These are phyloP conservation scores for Trachelipus rathkii DNA, from an alignment of 1,140 invertebrate species.

Conservation along the genomic window DNA sequence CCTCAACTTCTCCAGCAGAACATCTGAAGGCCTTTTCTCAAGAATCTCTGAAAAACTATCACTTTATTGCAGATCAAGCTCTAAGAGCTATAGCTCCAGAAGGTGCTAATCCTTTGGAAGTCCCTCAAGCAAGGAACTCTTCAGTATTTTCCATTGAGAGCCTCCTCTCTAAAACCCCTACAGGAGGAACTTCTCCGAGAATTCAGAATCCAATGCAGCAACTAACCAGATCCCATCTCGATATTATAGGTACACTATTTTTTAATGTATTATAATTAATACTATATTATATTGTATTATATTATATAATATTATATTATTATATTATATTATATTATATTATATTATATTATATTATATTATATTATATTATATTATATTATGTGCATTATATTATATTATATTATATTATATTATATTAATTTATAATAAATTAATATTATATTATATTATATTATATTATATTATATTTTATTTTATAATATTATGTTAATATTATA, in stretches of 20 bases:
- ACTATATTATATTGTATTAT: no score
- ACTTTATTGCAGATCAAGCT: background rate
- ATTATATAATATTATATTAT: no score
- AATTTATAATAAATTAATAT: no score
- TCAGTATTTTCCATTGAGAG: constrained; percentile 4
- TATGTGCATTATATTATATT: no score
- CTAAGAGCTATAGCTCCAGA: background rate
- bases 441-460: no score
- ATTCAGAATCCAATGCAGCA: background rate
- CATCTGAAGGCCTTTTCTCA: background rate
- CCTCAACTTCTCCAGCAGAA: background rate
- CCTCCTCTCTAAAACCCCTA: background rate
- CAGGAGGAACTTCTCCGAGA: background rate
- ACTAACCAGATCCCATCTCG: background rate
- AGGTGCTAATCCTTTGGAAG: background rate
- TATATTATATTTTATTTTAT: no score
- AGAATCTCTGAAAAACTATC: background rate
- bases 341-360: no score
- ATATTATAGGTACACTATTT: constrained; percentile 1
- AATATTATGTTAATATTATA: no score
- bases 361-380: no score
- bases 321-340: no score
- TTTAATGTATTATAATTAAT: no score
- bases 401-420: no score
- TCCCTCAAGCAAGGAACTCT: background rate